Base-by-base conservation (phyloP, 2,888 invertebrate genomes). In the Drosophila sordidapex region DNA sequence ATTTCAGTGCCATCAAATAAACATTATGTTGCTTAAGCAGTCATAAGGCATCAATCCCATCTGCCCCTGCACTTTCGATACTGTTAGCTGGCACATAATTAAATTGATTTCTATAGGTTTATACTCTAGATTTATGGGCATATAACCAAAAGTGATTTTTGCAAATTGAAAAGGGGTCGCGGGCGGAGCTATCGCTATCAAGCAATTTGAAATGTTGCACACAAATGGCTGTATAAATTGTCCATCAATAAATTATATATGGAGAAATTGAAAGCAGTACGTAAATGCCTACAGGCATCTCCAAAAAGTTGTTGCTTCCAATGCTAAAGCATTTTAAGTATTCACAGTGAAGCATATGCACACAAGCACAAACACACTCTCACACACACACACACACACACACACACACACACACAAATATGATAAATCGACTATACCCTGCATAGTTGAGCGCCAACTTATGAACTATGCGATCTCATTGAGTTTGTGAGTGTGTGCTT, bases 11-110 rank as follows among this genome's bases (percentile, higher is more conserved):
- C 82, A 88, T 87, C 87, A 87, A 87, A 85, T 81, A 82, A 79
- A 84, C 87, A 87, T 87, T 82, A 88, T 71, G 74, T 76, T 83
- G 69, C 73, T 79, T 73, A 83, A 82, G 88, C 74, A 80, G 72
- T 70, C 76, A 71, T 71, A 75, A 68, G 61, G 29, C 61, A 6
- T 49, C 15, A 6, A 27, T 46, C 27, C 36, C 21, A 57, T 25
- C 8, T n/a, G 11, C 40, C n/a, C 40, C n/a, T 35, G 35, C 10
- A 13, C 29, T 25, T 8, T 21, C 15, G n/a, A 38, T 29, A 18
- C 51, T n/a, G 4, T 33, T 25, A 35, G 51, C 7, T 31, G 43
- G 66, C 71, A 80, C 70, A 87, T 84, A 85, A 87, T 85, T 85
- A 84, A 87, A 85, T 85, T 85, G 85, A 85, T 85, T 87, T 80